Evolutionary conservation across 2,113 vertebrate genomes (phyloP).

Genomic region (Oxygymnocypris stewartii): DNA sequence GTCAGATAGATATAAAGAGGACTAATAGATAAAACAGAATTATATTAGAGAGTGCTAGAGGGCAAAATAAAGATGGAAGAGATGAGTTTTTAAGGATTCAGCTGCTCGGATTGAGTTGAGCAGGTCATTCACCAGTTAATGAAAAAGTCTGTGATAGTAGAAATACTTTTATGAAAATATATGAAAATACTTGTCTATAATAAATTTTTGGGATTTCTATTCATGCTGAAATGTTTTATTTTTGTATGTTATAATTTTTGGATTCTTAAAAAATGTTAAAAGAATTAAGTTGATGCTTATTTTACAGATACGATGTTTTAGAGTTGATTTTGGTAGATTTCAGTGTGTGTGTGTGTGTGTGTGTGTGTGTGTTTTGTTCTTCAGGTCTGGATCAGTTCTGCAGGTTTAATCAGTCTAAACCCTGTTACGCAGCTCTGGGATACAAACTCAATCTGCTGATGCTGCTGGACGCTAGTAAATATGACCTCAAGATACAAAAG

Average conservation of each 20-base stretch:
- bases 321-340: too few relatives aligned
- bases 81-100: too few relatives aligned
- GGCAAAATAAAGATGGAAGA: too few relatives aligned
- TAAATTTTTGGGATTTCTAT: background rate
- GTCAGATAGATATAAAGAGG: too few relatives aligned
- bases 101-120: too few relatives aligned
- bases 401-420: background rate
- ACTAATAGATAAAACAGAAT: too few relatives aligned
- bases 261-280: too few relatives aligned
- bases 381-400: background rate
- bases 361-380: slow-evolving; percentile 9
- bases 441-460: background rate
- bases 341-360: too few relatives aligned
- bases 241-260: background rate
- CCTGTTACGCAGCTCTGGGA: slow-evolving; percentile 17
- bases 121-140: too few relatives aligned
- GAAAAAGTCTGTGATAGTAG: background rate
- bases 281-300: too few relatives aligned
- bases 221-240: background rate
- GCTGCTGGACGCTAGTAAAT: rapidly evolving
- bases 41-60: too few relatives aligned
- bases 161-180: background rate
- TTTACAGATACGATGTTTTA: background rate
- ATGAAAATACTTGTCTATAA: too few relatives aligned
- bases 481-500: background rate